Base-by-base conservation (phyloP, 2,113 vertebrate species). In the Leucopsar rothschildi region DNA sequence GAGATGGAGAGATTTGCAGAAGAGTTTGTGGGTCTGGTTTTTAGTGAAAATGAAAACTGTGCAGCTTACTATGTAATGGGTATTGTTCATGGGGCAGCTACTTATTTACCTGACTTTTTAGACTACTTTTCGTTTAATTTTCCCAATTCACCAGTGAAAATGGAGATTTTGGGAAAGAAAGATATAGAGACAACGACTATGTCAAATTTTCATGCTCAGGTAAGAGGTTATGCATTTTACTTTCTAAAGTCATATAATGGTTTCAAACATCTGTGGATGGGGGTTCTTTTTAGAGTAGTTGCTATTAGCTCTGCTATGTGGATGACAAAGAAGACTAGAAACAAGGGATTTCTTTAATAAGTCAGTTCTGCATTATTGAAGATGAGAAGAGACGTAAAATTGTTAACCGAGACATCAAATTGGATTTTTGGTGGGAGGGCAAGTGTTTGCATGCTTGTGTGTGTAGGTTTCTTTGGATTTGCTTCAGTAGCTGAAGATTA, bases 141-240 rank as follows among this genome's bases (percentile, higher is more conserved):
- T 98, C 99, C 99, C 79, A 98, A 98, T 83, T 99, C 99, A 31
- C 99, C 99, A n/a, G 99, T 99, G 96, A 99, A 99, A 98, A 99
- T 99, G 98, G 99, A 99, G 98, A 99, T 99, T 97, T 98, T 99
- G 78, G 99, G 98, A 97, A 99, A 99, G 98, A 99, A 99, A 98
- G 99, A 99, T 97, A 99, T 99, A 97, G 99, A 99, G 98, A 99
- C 99, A 79, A 99, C 99, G 37, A 99, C 98, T 85, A 99, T 99
- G 99, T 98, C 98, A 91, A 99, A 99, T 98, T 99, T 99, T 98
- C 99, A 99, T 97, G 97, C 98, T 98, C 99, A 99, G 99, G 99
- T 99, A 97, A 98, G 99, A 97, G 93, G 86, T 95, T 97, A 96
- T 81, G 63, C 60, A 47, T 97, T 97, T 96, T 96, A 93, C 77